Evolutionary conservation across 1,140 invertebrate species (phyloP).

Genomic region (Diorhabda elongata): DNA sequence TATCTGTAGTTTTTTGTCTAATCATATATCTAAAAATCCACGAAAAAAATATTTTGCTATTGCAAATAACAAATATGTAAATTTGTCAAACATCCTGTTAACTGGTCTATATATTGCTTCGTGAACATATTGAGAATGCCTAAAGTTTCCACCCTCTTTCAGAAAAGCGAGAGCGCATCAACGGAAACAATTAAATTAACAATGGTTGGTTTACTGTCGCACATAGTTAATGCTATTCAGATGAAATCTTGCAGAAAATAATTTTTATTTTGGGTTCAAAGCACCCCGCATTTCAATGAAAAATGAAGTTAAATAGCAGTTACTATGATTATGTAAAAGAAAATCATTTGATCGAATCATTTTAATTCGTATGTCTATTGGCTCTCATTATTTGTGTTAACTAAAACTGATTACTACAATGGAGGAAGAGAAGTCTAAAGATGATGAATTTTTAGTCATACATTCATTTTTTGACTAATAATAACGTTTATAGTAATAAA

Average conservation of each 20-base stretch:
- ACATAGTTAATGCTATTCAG: slow-evolving; percentile 37
- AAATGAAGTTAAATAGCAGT: slow-evolving; percentile 30
- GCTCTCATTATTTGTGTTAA: not conserved
- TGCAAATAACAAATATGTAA: no score
- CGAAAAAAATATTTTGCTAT: no score
- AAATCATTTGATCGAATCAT: slow-evolving; percentile 21
- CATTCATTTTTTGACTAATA: no score
- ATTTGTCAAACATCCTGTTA: not conserved
- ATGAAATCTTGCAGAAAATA: slow-evolving; percentile 47
- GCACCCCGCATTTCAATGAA: slow-evolving; percentile 39
- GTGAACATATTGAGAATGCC: slow-evolving; percentile 31
- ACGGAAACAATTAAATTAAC: slow-evolving; percentile 48
- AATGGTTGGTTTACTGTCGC: slow-evolving; percentile 45
- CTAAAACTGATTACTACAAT: no score
- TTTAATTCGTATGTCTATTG: slow-evolving; percentile 15
- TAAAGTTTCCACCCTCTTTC: slow-evolving; percentile 33
- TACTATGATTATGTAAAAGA: slow-evolving; percentile 19
- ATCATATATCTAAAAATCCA: no score
- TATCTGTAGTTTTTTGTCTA: no score
- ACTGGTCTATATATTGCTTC: slow-evolving; percentile 16
- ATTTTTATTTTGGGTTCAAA: slow-evolving; percentile 41
- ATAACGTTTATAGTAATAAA: no score
- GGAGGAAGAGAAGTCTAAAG: no score
- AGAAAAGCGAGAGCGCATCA: slow-evolving; percentile 39
- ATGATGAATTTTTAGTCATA: no score